These are phyloP conservation scores for Tenrec ecaudatus DNA, from an alignment of 2,113 vertebrate genomes.

Conservation along the genomic window DNA sequence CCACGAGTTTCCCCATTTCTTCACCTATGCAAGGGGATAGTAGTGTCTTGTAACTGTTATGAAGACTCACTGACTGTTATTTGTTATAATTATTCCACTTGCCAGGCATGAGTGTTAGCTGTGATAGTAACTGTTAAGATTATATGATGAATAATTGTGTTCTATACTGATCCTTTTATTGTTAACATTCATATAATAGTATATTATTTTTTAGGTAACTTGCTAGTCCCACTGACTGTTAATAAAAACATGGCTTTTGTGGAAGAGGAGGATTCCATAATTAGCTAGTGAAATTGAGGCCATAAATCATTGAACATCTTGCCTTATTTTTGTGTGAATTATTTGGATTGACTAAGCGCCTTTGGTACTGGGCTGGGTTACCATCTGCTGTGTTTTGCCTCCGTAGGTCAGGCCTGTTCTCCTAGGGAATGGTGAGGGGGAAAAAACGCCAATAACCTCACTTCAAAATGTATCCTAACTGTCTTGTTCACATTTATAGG, in stretches of 20 bases:
- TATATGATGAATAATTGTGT: conserved; percentile 19
- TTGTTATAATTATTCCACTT: not conserved
- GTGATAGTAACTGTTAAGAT: conserved; percentile 1
- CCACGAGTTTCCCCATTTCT: not conserved
- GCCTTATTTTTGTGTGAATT: conserved; percentile 73
- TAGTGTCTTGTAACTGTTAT: not conserved
- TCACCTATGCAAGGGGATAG: not conserved
- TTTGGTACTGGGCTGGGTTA: conserved; percentile 70
- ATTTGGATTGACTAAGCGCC: conserved; percentile 75
- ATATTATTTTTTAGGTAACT: conserved; percentile 45
- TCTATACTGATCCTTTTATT: conserved; percentile 28
- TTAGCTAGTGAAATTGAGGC: conserved; percentile 68
- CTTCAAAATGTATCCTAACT: conserved; percentile 72
- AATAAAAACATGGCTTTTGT: conserved; percentile 54
- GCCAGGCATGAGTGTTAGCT: not conserved
- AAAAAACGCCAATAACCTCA: conserved; percentile 63
- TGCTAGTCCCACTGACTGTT: not conserved
- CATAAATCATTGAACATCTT: conserved; percentile 78
- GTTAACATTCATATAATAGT: conserved; percentile 32
- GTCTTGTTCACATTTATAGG: conserved; percentile 81
- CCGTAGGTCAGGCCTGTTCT: conserved; percentile 70
- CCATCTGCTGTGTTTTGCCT: conserved; percentile 75
- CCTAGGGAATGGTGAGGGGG: conserved; percentile 43
- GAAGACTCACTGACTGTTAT: not conserved
- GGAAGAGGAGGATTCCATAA: conserved; percentile 60